Evolutionary conservation across 2,113 vertebrate genomes (phyloP).

Genomic region (Xiphophorus maculatus): DNA sequence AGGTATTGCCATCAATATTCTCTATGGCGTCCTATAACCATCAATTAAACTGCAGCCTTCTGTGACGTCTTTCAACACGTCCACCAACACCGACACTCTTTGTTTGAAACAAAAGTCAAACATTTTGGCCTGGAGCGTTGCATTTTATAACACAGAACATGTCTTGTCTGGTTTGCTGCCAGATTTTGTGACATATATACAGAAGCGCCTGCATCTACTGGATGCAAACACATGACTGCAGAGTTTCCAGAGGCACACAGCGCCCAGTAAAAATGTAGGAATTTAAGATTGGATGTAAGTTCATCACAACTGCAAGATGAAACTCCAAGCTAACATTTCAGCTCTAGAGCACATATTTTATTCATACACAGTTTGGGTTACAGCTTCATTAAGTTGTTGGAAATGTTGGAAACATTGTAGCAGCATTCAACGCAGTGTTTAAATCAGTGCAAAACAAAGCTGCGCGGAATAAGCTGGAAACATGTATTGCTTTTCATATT

Average conservation of each 20-base stretch:
- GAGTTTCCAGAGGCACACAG: background rate
- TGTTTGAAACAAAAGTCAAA: conserved; percentile 17
- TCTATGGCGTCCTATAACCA: background rate
- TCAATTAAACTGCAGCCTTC: conserved; percentile 1
- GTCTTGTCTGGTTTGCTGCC: conserved; percentile 8
- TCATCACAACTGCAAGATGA: background rate
- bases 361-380: background rate
- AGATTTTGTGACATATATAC: conserved; percentile 8
- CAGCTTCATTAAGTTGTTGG: too few species aligned
- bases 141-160: conserved; percentile 12
- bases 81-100: background rate
- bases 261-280: background rate
- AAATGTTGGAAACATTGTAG: background rate
- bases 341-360: background rate
- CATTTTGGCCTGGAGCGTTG: background rate
- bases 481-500: background rate
- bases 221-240: background rate
- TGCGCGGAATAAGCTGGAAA: background rate
- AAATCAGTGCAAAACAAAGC: background rate
- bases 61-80: conserved; percentile 4
- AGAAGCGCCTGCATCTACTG: background rate
- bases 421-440: background rate
- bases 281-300: background rate
- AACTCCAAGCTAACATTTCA: background rate
- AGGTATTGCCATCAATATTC: background rate